A percentile compares a stretch with the other conserved stretches of the same genome.
Conservation (phyloP, 1,140 invertebrate species). For the Lucilia cuprina region DNA sequence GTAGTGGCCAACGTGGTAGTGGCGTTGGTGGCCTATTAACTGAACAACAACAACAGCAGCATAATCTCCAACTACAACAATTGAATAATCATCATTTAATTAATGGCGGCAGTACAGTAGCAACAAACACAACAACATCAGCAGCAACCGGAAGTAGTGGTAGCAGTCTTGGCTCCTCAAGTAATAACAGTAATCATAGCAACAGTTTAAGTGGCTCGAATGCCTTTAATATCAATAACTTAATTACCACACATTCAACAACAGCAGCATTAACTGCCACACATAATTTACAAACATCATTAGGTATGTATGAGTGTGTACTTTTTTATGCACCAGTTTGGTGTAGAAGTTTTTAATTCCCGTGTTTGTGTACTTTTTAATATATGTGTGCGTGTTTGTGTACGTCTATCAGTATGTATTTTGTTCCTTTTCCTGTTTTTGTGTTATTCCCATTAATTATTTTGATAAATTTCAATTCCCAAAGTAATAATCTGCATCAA, state of each 20-base stretch:
- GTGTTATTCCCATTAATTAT: too few relatives aligned
- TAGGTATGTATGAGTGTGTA: background rate
- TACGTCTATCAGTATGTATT: too few relatives aligned
- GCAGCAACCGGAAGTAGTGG: background rate
- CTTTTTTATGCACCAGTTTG: too few relatives aligned
- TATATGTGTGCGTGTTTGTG: too few relatives aligned
- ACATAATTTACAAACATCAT: background rate
- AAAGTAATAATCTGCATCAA: too few relatives aligned
- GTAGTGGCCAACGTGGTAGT: conserved; percentile 12
- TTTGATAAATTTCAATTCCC: too few relatives aligned
- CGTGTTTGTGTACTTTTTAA: too few relatives aligned
- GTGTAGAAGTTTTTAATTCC: too few relatives aligned
- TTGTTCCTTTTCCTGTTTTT: too few relatives aligned
- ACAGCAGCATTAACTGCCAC: background rate
- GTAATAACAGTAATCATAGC: conserved; percentile 20
- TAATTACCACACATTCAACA: background rate
- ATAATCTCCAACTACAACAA: background rate
- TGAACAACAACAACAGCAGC: background rate
- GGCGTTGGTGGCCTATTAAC: conserved; percentile 27
- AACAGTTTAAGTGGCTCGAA: conserved; percentile 21
- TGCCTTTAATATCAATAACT: conserved; percentile 9
- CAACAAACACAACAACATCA: too few relatives aligned
- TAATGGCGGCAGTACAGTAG: conserved; percentile 15
- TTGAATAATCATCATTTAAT: conserved; percentile 21
- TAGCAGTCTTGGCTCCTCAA: conserved; percentile 6